These are phyloP conservation scores for Hippocampus mohnikei DNA, from an alignment of 2,113 vertebrate species.

Conservation along the genomic window DNA sequence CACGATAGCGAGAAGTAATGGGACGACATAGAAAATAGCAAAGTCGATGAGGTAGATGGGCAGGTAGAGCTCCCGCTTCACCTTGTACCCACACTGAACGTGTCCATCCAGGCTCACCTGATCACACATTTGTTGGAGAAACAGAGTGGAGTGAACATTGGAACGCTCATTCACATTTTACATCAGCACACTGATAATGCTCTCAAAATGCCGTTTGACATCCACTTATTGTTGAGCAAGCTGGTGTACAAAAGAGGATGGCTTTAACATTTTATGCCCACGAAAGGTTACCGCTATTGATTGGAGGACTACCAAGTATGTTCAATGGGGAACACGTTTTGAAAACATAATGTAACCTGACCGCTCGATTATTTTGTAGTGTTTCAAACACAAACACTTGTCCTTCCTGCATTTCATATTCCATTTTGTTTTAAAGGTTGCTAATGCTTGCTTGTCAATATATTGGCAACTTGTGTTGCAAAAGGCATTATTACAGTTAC, in stretches of 20 bases:
- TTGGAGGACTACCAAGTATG: conserved; percentile 1
- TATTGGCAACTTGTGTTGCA: background rate
- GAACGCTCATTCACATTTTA: background rate
- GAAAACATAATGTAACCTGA: background rate
- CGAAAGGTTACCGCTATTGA: conserved; percentile 6
- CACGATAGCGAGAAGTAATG: conserved; percentile 72
- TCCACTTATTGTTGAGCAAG: conserved; percentile 9
- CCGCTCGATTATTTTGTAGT: conserved; percentile 4
- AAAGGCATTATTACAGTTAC: conserved; percentile 25
- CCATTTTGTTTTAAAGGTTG: background rate
- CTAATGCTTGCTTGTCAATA: background rate
- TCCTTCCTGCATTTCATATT: conserved; percentile 2
- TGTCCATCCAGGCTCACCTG: conserved; percentile 55
- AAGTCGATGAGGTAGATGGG: conserved; percentile 83
- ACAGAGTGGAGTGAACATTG: background rate
- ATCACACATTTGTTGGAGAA: conserved; percentile 1
- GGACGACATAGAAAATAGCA: conserved; percentile 75
- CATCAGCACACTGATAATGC: conserved; percentile 7
- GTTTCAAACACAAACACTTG: background rate
- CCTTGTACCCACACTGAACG: conserved; percentile 76
- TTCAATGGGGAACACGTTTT: background rate
- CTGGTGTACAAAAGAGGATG: conserved; percentile 8
- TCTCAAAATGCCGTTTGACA: conserved; percentile 15
- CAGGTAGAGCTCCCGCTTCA: conserved; percentile 78
- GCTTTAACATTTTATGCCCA: conserved; percentile 3